A percentile compares a stretch with the other conserved stretches of the same genome.
Evolutionary conservation across 2,113 vertebrate genomes (phyloP).

Genomic region (Paramormyrops kingsleyae): DNA sequence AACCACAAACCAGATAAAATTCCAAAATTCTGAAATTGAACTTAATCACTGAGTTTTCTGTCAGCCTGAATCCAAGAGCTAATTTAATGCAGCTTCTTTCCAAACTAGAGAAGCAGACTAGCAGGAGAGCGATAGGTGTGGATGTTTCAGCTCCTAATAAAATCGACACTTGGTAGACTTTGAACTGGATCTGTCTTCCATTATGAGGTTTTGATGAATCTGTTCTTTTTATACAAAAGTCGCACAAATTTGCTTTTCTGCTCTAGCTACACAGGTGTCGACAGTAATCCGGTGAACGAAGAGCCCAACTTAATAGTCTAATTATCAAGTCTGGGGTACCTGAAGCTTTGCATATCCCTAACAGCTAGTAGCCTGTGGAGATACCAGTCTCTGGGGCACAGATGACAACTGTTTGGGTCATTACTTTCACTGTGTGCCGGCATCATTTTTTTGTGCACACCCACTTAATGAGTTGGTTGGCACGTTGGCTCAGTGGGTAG

Average conservation of each 20-base stretch:
- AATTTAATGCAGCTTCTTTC: background rate
- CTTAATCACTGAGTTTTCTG: background rate
- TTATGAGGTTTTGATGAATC: background rate
- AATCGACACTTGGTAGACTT: background rate
- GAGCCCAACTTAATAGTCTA: background rate
- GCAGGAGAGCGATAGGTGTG: background rate
- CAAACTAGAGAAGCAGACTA: background rate
- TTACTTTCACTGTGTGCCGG: background rate
- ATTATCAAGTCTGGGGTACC: background rate
- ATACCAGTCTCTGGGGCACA: conserved; percentile 6
- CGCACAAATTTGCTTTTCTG: background rate
- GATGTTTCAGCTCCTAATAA: background rate
- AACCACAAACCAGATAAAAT: background rate
- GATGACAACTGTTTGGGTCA: conserved; percentile 1
- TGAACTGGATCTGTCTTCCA: background rate
- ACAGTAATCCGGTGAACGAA: background rate
- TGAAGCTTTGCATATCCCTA: background rate
- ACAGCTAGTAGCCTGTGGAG: conserved; percentile 5
- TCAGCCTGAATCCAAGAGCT: background rate
- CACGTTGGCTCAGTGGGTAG: background rate
- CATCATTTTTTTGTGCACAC: background rate
- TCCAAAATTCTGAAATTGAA: background rate
- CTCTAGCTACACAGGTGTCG: background rate
- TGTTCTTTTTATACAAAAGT: background rate
- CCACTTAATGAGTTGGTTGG: background rate